Percentiles rank a stretch among this genome's conserved stretches.
phyloP scores from a whole-genome alignment of 2,888 invertebrate genomes.

The Sisyra terminalis region DNA sequence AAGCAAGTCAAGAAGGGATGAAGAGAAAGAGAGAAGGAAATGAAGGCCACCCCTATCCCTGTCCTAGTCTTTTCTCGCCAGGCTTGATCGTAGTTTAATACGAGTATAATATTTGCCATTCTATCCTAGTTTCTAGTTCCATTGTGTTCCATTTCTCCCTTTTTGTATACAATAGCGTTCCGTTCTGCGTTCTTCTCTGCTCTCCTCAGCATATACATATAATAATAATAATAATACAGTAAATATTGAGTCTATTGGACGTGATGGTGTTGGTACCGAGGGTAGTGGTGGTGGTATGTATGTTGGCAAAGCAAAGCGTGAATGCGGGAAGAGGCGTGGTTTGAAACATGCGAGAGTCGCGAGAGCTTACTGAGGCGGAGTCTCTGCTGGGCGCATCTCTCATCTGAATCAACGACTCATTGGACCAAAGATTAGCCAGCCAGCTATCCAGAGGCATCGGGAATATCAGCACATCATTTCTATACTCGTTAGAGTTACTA shows the following conservation, averaged over 20 bases:
- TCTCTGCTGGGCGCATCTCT: background rate
- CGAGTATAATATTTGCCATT: slow-evolving; percentile 24
- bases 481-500: background rate
- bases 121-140: slow-evolving; percentile 27
- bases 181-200: no score
- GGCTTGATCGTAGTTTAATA: slow-evolving; percentile 19
- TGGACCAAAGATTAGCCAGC: slow-evolving; percentile 5
- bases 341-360: background rate
- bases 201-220: no score
- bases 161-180: no score
- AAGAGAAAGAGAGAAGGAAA: no score
- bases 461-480: background rate
- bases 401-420: background rate
- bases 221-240: no score
- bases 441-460: background rate
- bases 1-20: no score
- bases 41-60: no score
- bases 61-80: no score
- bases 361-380: background rate
- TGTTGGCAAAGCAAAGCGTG: background rate
- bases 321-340: background rate
- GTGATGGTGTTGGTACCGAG: background rate
- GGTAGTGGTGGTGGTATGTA: background rate
- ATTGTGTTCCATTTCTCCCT: slow-evolving; percentile 19
- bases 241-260: no score